phyloP scores from a whole-genome alignment of 1,140 invertebrate genomes.

The Drosophila yakuba region DNA sequence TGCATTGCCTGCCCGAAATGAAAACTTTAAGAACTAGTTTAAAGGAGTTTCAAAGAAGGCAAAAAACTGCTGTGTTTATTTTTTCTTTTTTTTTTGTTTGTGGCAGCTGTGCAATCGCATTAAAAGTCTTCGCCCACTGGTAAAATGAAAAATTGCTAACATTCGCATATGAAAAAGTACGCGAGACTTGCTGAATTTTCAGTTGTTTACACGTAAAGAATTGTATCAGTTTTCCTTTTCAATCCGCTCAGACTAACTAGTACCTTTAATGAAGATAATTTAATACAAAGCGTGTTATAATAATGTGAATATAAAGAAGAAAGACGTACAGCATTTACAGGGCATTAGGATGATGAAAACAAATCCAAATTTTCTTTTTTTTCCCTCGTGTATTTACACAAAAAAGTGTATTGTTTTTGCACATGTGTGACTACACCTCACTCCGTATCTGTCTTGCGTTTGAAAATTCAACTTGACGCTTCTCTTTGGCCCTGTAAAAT shows the following conservation, averaged over 20 bases:
- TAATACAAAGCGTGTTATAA: neutral
- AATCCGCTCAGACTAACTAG: too few relatives aligned
- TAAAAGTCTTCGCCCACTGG: conserved; percentile 11
- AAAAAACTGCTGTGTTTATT: neutral
- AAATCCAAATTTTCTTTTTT: neutral
- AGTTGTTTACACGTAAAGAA: neutral
- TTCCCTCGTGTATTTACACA: neutral
- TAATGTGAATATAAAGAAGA: neutral
- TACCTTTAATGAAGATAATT: neutral
- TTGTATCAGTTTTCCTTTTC: neutral
- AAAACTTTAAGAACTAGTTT: neutral
- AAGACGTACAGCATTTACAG: too few relatives aligned
- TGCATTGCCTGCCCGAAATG: neutral
- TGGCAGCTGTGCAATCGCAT: conserved; percentile 26
- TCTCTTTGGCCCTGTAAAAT: conserved; percentile 11
- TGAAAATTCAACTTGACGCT: conserved; percentile 35
- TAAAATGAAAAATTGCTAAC: conserved; percentile 24
- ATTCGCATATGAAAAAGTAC: conserved; percentile 3
- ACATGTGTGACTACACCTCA: neutral
- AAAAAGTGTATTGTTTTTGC: neutral
- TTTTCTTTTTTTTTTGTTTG: neutral
- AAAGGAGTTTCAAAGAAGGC: neutral
- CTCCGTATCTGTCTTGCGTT: conserved; percentile 28
- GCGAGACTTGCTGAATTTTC: neutral
- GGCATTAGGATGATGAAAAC: neutral